These are phyloP conservation scores for Arctopsyche grandis DNA, from an alignment of 1,140 invertebrate genomes.

Conservation along the genomic window DNA sequence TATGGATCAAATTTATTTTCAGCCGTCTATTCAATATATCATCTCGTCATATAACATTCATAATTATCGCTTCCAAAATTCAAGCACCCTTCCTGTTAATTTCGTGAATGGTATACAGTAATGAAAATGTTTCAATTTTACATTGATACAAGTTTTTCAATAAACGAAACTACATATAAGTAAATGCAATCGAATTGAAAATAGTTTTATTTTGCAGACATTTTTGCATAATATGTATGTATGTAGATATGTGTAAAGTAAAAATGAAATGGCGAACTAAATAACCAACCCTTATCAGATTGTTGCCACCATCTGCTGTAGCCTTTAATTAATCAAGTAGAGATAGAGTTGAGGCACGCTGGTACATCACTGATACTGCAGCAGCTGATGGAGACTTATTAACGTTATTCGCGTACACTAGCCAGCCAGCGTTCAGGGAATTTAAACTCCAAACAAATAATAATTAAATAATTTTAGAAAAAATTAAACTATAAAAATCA, in stretches of 20 bases:
- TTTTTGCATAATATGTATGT: no score
- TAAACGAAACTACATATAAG: not conserved
- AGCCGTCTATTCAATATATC: no score
- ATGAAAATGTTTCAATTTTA: not conserved
- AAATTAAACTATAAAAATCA: not conserved
- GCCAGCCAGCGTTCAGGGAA: not conserved
- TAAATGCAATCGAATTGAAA: not conserved
- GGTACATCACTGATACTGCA: conserved; percentile 35
- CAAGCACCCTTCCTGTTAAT: no score
- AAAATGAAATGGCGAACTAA: not conserved
- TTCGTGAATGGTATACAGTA: not conserved
- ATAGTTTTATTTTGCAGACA: not conserved
- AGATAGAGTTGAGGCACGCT: conserved; percentile 39
- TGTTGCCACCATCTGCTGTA: conserved; percentile 42
- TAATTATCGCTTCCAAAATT: no score
- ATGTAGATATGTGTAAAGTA: no score
- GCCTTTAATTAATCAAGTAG: conserved; percentile 47
- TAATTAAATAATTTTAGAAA: not conserved
- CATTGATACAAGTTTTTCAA: not conserved
- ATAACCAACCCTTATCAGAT: conserved; percentile 12
- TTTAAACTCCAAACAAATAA: not conserved
- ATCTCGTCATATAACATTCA: no score
- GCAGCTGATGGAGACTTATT: conserved; percentile 42
- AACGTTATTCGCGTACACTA: conserved; percentile 45
- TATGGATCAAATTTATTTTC: no score